phyloP scores from a whole-genome alignment of 2,888 invertebrate species.

The Idaea biselata region DNA sequence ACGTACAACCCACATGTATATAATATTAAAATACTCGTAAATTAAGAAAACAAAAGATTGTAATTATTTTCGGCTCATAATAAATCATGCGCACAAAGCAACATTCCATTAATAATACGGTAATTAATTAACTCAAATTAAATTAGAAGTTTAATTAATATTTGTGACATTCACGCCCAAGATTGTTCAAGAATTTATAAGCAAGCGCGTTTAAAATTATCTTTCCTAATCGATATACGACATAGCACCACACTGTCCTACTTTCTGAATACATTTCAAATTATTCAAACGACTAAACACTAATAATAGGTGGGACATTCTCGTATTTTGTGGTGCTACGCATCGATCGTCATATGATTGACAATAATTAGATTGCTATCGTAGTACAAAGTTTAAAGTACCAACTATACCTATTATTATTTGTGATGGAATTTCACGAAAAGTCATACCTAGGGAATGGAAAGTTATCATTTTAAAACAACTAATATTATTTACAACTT shows the following conservation, averaged over 20 bases:
- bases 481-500: too few relatives aligned
- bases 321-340: neutral
- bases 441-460: neutral
- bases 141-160: neutral
- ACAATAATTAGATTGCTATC: neutral
- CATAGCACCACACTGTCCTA: slow-evolving; percentile 8
- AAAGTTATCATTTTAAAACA: neutral
- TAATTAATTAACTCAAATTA: slow-evolving; percentile 5
- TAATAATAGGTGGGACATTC: neutral
- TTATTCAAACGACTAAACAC: neutral
- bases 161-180: neutral
- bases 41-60: slow-evolving; percentile 2
- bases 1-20: too few relatives aligned
- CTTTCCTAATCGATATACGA: slow-evolving; percentile 11
- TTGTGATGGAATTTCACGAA: neutral
- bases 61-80: slow-evolving; percentile 3
- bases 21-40: neutral
- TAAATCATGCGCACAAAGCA: slow-evolving; percentile 5
- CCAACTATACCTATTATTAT: neutral
- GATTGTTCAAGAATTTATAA: neutral
- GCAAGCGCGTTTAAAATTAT: slow-evolving; percentile 10
- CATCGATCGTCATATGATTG: neutral
- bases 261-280: neutral
- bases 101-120: slow-evolving; percentile 5
- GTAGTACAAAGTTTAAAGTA: neutral